phyloP scores from a whole-genome alignment of 2,888 invertebrate genomes.

The Philopedon plagiatum region DNA sequence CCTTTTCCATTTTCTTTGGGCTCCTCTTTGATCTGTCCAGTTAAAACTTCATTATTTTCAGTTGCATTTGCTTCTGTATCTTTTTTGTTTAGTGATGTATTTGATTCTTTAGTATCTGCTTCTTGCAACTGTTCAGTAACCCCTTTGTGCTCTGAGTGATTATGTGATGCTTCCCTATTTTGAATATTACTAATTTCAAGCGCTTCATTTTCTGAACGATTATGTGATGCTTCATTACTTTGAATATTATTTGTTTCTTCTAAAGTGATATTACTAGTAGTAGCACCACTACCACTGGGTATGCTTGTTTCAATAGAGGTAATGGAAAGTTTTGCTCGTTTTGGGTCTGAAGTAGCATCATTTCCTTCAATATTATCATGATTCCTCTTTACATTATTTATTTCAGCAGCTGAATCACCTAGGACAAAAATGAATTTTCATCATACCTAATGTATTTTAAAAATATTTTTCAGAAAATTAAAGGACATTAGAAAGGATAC shows the following conservation, averaged over 20 bases:
- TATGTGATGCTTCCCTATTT: slow-evolving; percentile 3
- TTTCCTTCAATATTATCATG: slow-evolving; percentile 14
- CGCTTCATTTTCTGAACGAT: not conserved
- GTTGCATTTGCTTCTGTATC: slow-evolving; percentile 7
- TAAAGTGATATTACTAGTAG: slow-evolving; percentile 8
- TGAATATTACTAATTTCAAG: not conserved
- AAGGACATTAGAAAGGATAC: no score
- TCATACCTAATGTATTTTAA: not conserved
- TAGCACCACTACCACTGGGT: not conserved
- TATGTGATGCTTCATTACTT: slow-evolving; percentile 6
- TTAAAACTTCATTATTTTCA: not conserved
- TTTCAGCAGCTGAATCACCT: not conserved
- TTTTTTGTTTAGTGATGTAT: slow-evolving; percentile 16
- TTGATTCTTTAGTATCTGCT: not conserved
- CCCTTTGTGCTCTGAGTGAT: not conserved
- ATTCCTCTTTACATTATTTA: slow-evolving; percentile 16
- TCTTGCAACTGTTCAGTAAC: not conserved
- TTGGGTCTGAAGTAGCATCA: not conserved
- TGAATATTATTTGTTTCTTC: slow-evolving; percentile 3
- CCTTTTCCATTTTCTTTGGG: not conserved
- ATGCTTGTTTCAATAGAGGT: not conserved
- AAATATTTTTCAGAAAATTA: no score
- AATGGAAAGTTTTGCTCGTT: slow-evolving; percentile 18
- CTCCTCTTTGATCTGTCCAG: slow-evolving; percentile 29
- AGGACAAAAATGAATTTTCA: not conserved